A percentile compares a stretch with the other conserved stretches of the same genome.
phyloP scores from a whole-genome alignment of 2,113 vertebrate species.

The Sphyrna mokarran region DNA sequence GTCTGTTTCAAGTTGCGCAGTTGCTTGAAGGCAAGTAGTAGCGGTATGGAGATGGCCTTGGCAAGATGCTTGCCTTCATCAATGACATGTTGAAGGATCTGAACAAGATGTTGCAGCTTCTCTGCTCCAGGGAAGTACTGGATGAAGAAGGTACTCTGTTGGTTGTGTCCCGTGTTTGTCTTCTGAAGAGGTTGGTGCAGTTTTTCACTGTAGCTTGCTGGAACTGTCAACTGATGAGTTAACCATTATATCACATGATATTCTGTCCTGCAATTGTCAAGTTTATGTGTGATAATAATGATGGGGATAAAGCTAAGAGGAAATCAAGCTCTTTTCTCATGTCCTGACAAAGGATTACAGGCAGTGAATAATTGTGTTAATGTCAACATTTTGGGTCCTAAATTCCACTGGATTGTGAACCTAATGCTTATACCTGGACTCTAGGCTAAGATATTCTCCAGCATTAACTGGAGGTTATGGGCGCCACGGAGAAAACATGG shows the following conservation, averaged over 20 bases:
- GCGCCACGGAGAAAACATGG: neutral
- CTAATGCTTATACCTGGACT: neutral
- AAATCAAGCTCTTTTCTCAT: neutral
- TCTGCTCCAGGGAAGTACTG: too few relatives aligned
- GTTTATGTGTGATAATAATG: neutral
- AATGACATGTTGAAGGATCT: too few relatives aligned
- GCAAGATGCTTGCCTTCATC: too few relatives aligned
- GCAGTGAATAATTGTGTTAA: neutral
- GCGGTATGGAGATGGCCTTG: too few relatives aligned
- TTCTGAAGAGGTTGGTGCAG: too few relatives aligned
- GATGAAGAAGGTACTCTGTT: too few relatives aligned
- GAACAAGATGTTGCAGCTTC: too few relatives aligned
- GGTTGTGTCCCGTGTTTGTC: too few relatives aligned
- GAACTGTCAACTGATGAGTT: too few relatives aligned
- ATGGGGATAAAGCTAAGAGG: neutral
- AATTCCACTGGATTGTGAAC: neutral
- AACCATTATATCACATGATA: neutral
- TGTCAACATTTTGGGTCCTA: neutral
- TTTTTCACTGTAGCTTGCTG: too few relatives aligned
- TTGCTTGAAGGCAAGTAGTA: too few relatives aligned
- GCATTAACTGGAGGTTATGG: neutral
- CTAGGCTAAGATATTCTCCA: neutral
- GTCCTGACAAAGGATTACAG: neutral
- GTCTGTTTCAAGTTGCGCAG: too few relatives aligned
- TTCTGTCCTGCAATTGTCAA: neutral